A percentile compares a stretch with the other conserved stretches of the same genome.
Conservation (phyloP, 2,888 invertebrate species). For the Ptychoptera albimana region DNA sequence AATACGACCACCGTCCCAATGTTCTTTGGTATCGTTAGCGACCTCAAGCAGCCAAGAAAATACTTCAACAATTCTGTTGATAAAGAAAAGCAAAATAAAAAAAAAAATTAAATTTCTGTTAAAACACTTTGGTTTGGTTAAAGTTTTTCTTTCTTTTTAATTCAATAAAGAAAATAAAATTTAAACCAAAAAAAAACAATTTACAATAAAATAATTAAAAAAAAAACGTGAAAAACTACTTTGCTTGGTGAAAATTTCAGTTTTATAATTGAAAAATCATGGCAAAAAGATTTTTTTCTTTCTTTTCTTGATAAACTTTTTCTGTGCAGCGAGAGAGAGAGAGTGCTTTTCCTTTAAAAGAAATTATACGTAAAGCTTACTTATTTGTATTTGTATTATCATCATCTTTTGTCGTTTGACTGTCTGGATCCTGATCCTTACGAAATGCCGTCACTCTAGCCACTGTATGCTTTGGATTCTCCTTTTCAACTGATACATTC, state of each 20-base stretch:
- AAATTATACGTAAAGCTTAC: constrained; percentile 8
- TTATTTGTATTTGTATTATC: constrained; percentile 11
- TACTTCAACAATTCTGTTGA: constrained; percentile 53
- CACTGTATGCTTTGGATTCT: constrained; percentile 69
- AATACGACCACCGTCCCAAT: constrained; percentile 67
- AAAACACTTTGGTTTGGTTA: not conserved
- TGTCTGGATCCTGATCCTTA: constrained; percentile 34
- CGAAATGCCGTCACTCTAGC: constrained; percentile 77
- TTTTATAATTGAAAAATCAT: not conserved
- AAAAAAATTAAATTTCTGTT: not conserved
- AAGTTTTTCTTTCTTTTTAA: not conserved
- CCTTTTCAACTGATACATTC: constrained; percentile 71
- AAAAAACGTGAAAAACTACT: not conserved
- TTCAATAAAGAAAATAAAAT: too few relatives aligned
- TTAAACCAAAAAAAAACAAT: not conserved
- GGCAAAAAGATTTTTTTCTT: not conserved
- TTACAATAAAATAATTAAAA: not conserved
- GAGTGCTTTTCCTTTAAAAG: not conserved
- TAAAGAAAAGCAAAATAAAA: constrained; percentile 6
- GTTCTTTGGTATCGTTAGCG: constrained; percentile 57
- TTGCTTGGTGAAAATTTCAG: not conserved
- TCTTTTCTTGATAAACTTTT: too few relatives aligned
- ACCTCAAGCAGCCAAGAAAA: constrained; percentile 88
- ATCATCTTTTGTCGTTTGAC: constrained; percentile 12
- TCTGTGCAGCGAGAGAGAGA: too few relatives aligned